These are phyloP conservation scores for Brachyalestes nurse DNA, from an alignment of 2,797 vertebrate species.

Conservation along the genomic window DNA sequence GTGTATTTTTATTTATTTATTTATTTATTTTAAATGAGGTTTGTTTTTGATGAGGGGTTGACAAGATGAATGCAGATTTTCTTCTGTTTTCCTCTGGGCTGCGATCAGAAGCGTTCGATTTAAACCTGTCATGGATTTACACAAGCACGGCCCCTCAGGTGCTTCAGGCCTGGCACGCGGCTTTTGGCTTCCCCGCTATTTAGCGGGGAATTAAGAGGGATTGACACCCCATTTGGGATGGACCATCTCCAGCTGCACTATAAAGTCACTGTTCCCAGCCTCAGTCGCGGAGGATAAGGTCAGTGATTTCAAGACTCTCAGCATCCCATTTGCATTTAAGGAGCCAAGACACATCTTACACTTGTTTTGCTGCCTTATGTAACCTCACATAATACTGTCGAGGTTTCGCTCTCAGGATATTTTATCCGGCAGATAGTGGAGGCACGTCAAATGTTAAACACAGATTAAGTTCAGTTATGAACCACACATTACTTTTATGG, in stretches of 20 bases:
- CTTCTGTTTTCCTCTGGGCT: constrained; percentile 59
- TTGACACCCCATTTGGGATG: constrained; percentile 49
- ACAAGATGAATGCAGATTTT: constrained; percentile 69
- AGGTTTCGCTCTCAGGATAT: neutral
- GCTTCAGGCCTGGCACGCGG: constrained; percentile 61
- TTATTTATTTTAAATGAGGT: constrained; percentile 48
- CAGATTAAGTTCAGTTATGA: neutral
- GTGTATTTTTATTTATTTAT: neutral
- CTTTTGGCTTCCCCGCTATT: constrained; percentile 47
- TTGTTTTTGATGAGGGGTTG: constrained; percentile 65
- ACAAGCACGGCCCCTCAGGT: constrained; percentile 71
- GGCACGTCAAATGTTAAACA: too few relatives aligned
- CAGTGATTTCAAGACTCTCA: constrained; percentile 9
- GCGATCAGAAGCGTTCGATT: constrained; percentile 69
- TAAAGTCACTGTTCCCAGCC: constrained; percentile 17
- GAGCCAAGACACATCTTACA: neutral
- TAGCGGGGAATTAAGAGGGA: constrained; percentile 63
- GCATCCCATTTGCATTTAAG: constrained; percentile 3
- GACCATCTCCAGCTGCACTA: constrained; percentile 25
- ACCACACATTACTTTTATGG: too few relatives aligned
- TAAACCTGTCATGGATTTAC: constrained; percentile 74
- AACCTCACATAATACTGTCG: neutral
- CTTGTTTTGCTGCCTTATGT: neutral
- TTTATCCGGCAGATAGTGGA: too few relatives aligned
- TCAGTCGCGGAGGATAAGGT: constrained; percentile 16